Evolutionary conservation across 2,113 vertebrate genomes (phyloP), one percentile per base, ranked within the genome.

Genomic region (Epinephelus cyanopodus): DNA sequence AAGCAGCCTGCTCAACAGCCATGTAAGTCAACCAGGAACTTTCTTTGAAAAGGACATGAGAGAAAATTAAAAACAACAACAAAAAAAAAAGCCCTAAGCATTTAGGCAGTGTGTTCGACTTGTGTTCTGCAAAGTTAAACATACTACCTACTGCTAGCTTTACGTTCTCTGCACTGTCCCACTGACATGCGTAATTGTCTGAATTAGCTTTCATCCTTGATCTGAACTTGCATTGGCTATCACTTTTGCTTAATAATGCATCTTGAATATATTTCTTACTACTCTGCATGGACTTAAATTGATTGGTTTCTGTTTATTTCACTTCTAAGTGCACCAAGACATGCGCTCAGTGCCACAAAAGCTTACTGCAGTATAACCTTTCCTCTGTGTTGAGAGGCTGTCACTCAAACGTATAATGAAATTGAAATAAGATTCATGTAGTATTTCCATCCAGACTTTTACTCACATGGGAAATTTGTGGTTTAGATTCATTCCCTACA

Each of bases 1-100:
- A 97, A 99, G 97, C 97, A 97, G 96, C 96, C 97, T 99, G 95
- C 97, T 99, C 96, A 99, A 98, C 97, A 99, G 98, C 96, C 98
- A 99, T 98, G 98, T 99, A 99, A 99, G 98, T 99, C 95, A 87
- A 91, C 86, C 87, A 88, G 93, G 92, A 95, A 89, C 87, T 88
- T 90, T 91, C 74, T 93, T 90, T 85, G 67, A 83, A 90, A 90
- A 81, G 76, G 82, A 89, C 68, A 69, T 77, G 56, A 76, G 65
- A 74, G 37, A 72, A 80, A 83, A 73, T 62, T 9, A 17, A 65
- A 58, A 23, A 54, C 74, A 37, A 29, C 6, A 60, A 47, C 10
- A 47, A 47, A 18, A 19, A 2, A 23, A 25, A 19, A 47, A 48
- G 14, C 18, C 81, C 89, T 89, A 86, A 83, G 62, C 66, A 63